Evolutionary conservation across 2,797 vertebrate species (phyloP).

Genomic region (Ctenochaetus hawaiiensis): DNA sequence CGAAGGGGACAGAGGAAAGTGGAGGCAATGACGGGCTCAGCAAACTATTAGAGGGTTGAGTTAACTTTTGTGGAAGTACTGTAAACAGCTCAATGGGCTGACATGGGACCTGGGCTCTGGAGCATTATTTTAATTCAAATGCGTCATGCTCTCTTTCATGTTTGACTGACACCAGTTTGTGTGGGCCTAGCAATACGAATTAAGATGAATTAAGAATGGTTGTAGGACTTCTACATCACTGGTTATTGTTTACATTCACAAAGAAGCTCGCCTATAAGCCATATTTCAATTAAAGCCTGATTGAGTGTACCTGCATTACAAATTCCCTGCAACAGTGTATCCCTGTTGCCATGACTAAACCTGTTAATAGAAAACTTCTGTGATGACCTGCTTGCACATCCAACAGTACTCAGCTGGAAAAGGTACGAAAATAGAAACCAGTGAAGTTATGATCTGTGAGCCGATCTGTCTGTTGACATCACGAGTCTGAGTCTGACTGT

Average conservation of each 20-base stretch:
- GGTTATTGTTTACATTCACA: constrained; percentile 44
- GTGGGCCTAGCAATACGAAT: constrained; percentile 65
- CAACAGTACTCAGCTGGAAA: background rate
- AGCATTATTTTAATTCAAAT: constrained; percentile 57
- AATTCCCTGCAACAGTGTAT: constrained; percentile 30
- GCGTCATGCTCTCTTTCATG: constrained; percentile 62
- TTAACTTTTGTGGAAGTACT: constrained; percentile 77
- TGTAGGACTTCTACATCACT: constrained; percentile 32
- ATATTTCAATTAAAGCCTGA: constrained; percentile 21
- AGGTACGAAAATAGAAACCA: background rate
- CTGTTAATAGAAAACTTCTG: constrained; percentile 14
- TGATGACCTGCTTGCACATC: background rate
- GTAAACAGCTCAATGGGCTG: constrained; percentile 76
- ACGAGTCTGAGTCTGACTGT: constrained; percentile 6
- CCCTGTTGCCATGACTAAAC: constrained; percentile 17
- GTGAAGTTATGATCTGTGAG: constrained; percentile 15
- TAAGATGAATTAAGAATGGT: constrained; percentile 43
- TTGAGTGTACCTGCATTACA: constrained; percentile 25
- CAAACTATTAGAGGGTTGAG: constrained; percentile 80
- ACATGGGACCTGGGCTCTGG: constrained; percentile 59
- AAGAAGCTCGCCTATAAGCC: constrained; percentile 11
- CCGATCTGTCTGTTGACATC: constrained; percentile 8
- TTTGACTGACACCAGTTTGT: constrained; percentile 71
- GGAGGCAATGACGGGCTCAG: constrained; percentile 78
- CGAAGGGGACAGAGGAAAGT: constrained; percentile 77